These are phyloP conservation scores for Suricata suricatta DNA, from an alignment of 2,113 vertebrate species.

Conservation along the genomic window DNA sequence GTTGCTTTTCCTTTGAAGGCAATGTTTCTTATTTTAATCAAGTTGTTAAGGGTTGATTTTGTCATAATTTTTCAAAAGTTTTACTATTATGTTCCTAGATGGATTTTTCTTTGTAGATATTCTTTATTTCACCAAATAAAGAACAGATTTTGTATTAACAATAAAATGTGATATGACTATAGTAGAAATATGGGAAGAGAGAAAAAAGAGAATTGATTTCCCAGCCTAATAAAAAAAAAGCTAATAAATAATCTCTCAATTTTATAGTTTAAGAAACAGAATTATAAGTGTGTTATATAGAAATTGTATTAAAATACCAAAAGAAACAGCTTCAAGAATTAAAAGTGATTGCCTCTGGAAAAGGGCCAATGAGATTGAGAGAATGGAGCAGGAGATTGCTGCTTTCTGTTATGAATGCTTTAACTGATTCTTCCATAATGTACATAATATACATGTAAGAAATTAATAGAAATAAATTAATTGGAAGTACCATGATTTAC, in stretches of 20 bases:
- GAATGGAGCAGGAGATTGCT: neutral
- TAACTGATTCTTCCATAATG: neutral
- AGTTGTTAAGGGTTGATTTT: neutral
- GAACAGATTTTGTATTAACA: neutral
- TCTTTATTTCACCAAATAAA: neutral
- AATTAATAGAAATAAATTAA: constrained; percentile 33
- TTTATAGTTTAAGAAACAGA: neutral
- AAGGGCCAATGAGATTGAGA: neutral
- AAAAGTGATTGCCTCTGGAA: neutral
- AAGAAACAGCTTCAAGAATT: neutral
- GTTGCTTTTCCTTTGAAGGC: neutral
- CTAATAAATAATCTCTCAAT: neutral
- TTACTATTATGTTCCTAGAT: neutral
- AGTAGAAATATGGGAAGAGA: neutral
- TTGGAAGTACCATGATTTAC: neutral
- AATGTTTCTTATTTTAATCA: neutral
- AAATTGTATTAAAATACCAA: neutral
- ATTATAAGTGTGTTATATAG: neutral
- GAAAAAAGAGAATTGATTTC: neutral
- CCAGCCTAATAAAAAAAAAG: neutral
- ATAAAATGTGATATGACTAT: neutral
- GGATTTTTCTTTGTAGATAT: neutral
- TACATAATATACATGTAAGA: neutral
- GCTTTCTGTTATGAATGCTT: neutral
- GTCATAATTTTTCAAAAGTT: neutral